Percentiles rank a stretch among this genome's conserved stretches.
Conservation (phyloP, 2,888 invertebrate genomes). For the Acrobasis suavella region DNA sequence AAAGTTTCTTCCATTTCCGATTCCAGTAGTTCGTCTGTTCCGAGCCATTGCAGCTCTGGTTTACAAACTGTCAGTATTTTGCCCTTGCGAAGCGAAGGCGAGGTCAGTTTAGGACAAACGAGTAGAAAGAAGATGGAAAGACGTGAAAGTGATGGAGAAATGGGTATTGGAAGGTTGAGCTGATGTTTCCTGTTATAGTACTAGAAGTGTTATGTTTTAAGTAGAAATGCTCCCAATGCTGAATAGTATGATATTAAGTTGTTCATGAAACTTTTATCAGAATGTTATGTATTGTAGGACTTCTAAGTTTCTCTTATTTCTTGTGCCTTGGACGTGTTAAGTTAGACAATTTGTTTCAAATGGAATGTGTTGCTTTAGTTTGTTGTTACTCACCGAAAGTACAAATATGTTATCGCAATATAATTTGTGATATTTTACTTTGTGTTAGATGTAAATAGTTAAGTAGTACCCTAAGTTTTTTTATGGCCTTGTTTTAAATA, state of each 20-base stretch:
- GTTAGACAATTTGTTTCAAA: conserved; percentile 28
- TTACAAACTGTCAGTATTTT: conserved; percentile 51
- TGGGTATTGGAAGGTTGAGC: conserved; percentile 45
- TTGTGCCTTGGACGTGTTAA: conserved; percentile 45
- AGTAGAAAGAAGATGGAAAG: conserved; percentile 39
- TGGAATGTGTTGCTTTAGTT: conserved; percentile 36
- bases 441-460: conserved; percentile 32
- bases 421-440: conserved; percentile 49
- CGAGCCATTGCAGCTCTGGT: conserved; percentile 55
- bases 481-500: conserved; percentile 25
- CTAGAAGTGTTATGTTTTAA: not conserved
- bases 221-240: too few relatives aligned
- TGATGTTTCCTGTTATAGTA: conserved; percentile 17
- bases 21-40: conserved; percentile 53
- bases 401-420: conserved; percentile 65
- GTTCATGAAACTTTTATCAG: not conserved
- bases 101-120: conserved; percentile 54
- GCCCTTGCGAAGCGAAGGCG: conserved; percentile 68
- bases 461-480: conserved; percentile 19
- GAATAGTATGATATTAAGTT: conserved; percentile 5
- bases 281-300: not conserved
- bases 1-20: conserved; percentile 53
- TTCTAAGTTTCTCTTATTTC: conserved; percentile 32
- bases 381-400: conserved; percentile 59
- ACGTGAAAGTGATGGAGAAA: conserved; percentile 59